Base-by-base conservation (phyloP, 2,113 vertebrate species). In the Oxyura jamaicensis region DNA sequence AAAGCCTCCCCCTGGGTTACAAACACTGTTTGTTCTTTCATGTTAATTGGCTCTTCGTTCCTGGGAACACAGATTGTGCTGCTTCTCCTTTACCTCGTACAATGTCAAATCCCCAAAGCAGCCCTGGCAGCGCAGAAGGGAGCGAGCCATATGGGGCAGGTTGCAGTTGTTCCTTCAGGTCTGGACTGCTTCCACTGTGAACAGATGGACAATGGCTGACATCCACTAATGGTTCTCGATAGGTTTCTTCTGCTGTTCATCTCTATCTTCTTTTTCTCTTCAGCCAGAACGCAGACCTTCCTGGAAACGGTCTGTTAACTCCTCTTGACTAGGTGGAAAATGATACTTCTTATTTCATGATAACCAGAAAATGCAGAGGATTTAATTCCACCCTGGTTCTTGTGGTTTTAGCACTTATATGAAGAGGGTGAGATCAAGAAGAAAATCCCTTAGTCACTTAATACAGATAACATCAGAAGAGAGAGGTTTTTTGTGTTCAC, bases 121-220 rank as follows among this genome's bases (percentile, higher is more conserved):
- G 93, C 69, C 76, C 76, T 95, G 94, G 79, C 80, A 86, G 93
- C 14, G 4, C 91, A 79, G 91, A 87, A 82, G 90, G 83, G 90
- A 90, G 26, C 0, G 13, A 95, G 93, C 95, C 95, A 96, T 94
- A 90, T 96, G 96, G 93, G 96, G 88, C 92, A 96, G 88, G 96
- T 90, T 97, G 88, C 90, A 93, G 93, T 96, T 96, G 80, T 93
- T 96, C 81, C 93, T 96, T 96, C 90, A 95, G 93, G 93, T 97
- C 95, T 97, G 93, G 96, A 96, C 93, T 90, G 95, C 93, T 96
- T 97, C 95, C 96, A 92, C 66, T 82, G 69, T 85, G 96, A 96
- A 92, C 96, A 97, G 96, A 97, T 96, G 96, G 93, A 94, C 95
- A 94, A 87, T 95, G 96, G 96, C 92, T 88, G 81, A 92, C 96